Evolutionary conservation across 2,888 invertebrate species (phyloP), one percentile per base, ranked within the genome.

Genomic region (Cephalotes varians): DNA sequence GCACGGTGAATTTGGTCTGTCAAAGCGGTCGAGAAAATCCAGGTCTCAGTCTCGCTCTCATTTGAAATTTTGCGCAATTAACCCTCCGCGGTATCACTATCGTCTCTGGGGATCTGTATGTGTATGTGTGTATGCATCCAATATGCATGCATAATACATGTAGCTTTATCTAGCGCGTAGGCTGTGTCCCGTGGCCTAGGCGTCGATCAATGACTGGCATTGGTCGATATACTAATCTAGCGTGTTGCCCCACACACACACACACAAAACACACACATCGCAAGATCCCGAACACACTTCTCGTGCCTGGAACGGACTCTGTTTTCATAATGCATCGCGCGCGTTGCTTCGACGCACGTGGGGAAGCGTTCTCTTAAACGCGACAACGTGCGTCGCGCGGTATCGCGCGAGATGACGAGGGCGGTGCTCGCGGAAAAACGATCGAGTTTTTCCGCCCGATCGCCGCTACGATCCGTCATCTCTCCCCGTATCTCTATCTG

Each of bases 171-270:
- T 87, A 82, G 76, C 40, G 72, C 73, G 79, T 60, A 69, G 87
- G 71, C 71, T 34, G 76, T 56, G 76, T 76, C 31, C 74, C 81
- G 64, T 44, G 76, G 65, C 64, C 73, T 81, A 81, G 65, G 71
- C 81, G 84, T 76, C 86, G 87, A 86, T 87, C 86, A 88, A 85
- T 86, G 88, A 73, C 84, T 87, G 86, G 83, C 83, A 85, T 86
- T 86, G 85, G 73, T 87, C 88, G 88, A 88, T 88, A 87, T 64
- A 87, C 72, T 80, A 82, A 87, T 86, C 79, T 79, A 69, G 80
- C 83, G n/a, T 82, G 62, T 80, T 60, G 71, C 64, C 81, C 21
- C 7, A 37, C 12, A 31, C 37, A n/a, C 18, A 49, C 25, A 25
- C 7, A 54, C 64, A 9, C 62, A 28, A 51, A 1, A 1, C 40